Evolutionary conservation across 2,797 vertebrate species (phyloP).

Genomic region (Onychomys leucogaster): DNA sequence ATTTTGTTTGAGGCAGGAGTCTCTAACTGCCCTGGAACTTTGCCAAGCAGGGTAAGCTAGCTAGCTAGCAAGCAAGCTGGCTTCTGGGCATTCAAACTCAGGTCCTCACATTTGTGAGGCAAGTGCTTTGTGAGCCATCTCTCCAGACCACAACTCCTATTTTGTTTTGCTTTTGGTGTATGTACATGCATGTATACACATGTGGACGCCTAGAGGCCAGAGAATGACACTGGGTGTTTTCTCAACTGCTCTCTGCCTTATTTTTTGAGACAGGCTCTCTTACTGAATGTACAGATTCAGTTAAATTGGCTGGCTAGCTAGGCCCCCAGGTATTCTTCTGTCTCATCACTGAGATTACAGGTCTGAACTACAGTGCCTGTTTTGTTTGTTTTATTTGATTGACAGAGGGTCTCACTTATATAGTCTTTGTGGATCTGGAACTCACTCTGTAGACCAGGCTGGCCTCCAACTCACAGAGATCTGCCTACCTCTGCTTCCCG

Average conservation of each 20-base stretch:
- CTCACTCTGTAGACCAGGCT: background rate
- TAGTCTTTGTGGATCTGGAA: background rate
- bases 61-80: background rate
- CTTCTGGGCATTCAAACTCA: background rate
- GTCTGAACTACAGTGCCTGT: background rate
- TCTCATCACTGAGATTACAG: background rate
- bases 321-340: background rate
- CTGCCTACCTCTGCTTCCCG: background rate
- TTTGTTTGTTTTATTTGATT: background rate
- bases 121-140: background rate
- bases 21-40: background rate
- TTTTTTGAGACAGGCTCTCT: background rate
- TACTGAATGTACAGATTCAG: background rate
- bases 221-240: background rate
- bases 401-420: background rate
- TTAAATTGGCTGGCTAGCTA: background rate
- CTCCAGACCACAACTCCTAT: background rate
- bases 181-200: background rate
- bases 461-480: too few species aligned
- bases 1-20: background rate
- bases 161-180: background rate
- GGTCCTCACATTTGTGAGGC: background rate
- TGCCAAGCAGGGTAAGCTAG: background rate
- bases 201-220: background rate
- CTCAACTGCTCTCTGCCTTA: background rate